Evolutionary conservation across 2,113 vertebrate genomes (phyloP), one percentile per base, ranked within the genome.

Genomic region (Gambusia holbrooki): DNA sequence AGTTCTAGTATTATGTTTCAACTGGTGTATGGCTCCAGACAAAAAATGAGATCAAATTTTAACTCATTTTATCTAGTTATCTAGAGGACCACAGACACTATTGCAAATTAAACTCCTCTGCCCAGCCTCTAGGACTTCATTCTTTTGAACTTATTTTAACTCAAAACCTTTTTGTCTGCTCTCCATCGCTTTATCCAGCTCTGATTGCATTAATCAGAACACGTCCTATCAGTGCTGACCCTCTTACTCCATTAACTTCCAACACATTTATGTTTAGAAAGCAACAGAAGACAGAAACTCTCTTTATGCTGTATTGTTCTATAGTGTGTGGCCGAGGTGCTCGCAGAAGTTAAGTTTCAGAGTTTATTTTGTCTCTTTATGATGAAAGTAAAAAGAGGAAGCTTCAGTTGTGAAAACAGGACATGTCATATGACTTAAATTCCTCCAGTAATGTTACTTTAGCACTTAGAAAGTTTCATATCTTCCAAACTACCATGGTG

Each of bases 21-120:
- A 35, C 9, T 19, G 29, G 5, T 27, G 51, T 8, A 0, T 71
- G 28, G 3, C 11, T 72, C 71, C 28, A 4, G 0, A 6, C 48
- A 5, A 37, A 62, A 75, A 77, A 30, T 30, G 1, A 32, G 10
- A 54, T 3, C 9, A 54, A 61, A 22, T 69, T 58, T 4, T 48
- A 4, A 25, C 51, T 58, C n/a, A 5, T 69, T 22, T 13, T 27
- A 27, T 27, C 27, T 27, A 27, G 27, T 68, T 30, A 60, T 4
- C 19, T 71, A 63, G 15, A 79, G 13, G 73, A 64, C 62, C 58
- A 83, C 25, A 66, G 48, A 72, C 45, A 35, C 7, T n/a, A 74
- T 84, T 85, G 37, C 61, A 68, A 78, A 88, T 87, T 58, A 30
- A 65, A 61, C 63, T 63, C 37, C 69, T 77, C 67, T 71, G 30